phyloP scores from a whole-genome alignment of 2,888 invertebrate species.

The Pheosia tremula region DNA sequence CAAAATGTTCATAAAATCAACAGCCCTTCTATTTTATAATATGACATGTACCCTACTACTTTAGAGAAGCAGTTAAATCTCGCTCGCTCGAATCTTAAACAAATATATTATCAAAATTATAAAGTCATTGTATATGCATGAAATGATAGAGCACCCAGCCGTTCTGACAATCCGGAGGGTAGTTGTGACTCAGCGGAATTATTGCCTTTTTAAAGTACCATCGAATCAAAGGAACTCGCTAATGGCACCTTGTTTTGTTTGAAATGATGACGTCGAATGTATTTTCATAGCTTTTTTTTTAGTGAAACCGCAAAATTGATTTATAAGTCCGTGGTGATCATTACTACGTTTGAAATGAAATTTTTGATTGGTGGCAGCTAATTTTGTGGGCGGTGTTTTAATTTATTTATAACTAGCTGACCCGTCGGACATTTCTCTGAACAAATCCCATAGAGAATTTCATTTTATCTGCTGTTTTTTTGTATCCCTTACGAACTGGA shows the following conservation, averaged over 20 bases:
- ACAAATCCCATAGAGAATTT: too few species aligned
- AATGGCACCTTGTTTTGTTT: constrained; percentile 75
- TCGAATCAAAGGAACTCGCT: constrained; percentile 73
- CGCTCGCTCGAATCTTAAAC: constrained; percentile 22
- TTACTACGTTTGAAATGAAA: constrained; percentile 22
- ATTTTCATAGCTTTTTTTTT: constrained; percentile 13
- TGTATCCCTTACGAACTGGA: too few species aligned
- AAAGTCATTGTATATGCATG: constrained; percentile 36
- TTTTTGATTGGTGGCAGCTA: constrained; percentile 42
- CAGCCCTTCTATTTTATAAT: too few species aligned
- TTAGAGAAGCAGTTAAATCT: not conserved
- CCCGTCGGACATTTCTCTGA: too few species aligned
- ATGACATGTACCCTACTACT: too few species aligned
- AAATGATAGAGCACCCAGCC: constrained; percentile 58
- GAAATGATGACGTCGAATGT: constrained; percentile 61
- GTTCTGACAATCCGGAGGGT: constrained; percentile 65
- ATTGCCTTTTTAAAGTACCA: constrained; percentile 71
- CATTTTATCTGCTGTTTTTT: too few species aligned
- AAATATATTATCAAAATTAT: constrained; percentile 51
- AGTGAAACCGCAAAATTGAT: constrained; percentile 23
- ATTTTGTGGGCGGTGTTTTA: constrained; percentile 11
- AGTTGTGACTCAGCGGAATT: constrained; percentile 75
- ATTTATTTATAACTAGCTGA: not conserved
- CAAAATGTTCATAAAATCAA: too few species aligned
- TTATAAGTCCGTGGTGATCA: constrained; percentile 17